Conservation (phyloP, 2,888 invertebrate species). For the Syrphus vitripennis region DNA sequence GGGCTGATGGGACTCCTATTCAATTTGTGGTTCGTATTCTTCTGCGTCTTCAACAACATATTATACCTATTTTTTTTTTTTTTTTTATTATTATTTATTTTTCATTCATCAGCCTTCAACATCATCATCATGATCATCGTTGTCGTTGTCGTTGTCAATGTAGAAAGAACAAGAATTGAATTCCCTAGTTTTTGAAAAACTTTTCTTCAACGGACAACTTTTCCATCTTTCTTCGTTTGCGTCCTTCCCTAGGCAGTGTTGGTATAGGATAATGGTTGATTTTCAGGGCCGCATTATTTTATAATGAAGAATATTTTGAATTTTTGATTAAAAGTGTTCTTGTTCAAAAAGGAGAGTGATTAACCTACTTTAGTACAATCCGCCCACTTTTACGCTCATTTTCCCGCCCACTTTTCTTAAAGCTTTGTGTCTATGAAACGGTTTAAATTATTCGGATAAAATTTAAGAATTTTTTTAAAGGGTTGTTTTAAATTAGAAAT, state of each 20-base stretch:
- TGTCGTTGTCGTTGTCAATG: slow-evolving; percentile 54
- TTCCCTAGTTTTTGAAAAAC: slow-evolving; percentile 31
- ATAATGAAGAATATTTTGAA: background rate
- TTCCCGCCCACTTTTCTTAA: too few species aligned
- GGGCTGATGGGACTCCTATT: slow-evolving; percentile 38
- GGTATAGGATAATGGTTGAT: background rate
- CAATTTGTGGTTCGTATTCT: slow-evolving; percentile 61
- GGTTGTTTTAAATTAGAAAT: too few species aligned
- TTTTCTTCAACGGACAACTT: slow-evolving; percentile 37
- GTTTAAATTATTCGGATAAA: too few species aligned
- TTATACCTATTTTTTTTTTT: background rate
- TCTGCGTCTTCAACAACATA: slow-evolving; percentile 19
- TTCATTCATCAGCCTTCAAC: slow-evolving; percentile 59
- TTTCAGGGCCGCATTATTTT: background rate
- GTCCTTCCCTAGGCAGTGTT: slow-evolving; percentile 44
- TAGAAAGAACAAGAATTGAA: slow-evolving; percentile 44
- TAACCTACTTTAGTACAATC: too few species aligned
- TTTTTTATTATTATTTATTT: slow-evolving; percentile 10
- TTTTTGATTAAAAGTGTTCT: background rate
- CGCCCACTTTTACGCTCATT: too few species aligned
- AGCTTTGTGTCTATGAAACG: too few species aligned
- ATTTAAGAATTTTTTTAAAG: too few species aligned
- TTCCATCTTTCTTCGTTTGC: slow-evolving; percentile 62
- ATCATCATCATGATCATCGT: slow-evolving; percentile 29
- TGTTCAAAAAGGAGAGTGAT: too few species aligned